Percentiles rank a stretch among this genome's conserved stretches.
phyloP scores from a whole-genome alignment of 2,113 vertebrate species.

The Gila orcuttii region DNA sequence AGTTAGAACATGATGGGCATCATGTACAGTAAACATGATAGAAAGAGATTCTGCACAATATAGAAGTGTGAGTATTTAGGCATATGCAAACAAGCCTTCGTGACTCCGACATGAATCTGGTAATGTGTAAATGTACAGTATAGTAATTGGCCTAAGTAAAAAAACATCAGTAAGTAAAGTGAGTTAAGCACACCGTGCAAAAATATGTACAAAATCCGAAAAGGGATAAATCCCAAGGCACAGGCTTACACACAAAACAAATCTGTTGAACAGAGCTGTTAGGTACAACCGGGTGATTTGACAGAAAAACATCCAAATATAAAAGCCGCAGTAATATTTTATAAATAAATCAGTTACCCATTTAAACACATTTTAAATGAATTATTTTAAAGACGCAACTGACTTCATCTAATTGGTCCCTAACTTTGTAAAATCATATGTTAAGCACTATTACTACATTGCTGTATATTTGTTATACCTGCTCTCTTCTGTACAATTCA shows the following conservation, averaged over 20 bases:
- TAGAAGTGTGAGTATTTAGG: background rate
- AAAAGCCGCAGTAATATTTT: background rate
- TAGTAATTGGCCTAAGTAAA: background rate
- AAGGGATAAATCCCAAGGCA: constrained; percentile 1
- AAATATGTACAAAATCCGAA: background rate
- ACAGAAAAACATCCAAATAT: background rate
- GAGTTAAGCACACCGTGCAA: background rate
- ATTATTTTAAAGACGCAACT: background rate
- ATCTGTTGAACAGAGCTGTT: background rate
- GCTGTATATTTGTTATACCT: background rate
- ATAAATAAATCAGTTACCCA: background rate
- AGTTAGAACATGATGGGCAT: background rate
- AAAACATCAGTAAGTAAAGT: background rate
- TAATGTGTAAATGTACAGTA: background rate
- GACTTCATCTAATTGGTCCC: background rate
- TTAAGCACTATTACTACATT: background rate
- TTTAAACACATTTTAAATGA: background rate
- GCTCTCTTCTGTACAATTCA: background rate
- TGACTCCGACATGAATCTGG: background rate
- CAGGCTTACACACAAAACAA: background rate
- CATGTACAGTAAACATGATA: background rate
- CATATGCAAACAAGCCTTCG: background rate
- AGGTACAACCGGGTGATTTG: background rate
- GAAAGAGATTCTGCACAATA: background rate
- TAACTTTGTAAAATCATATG: background rate